These are phyloP conservation scores for Rhingia campestris DNA, from an alignment of 2,888 invertebrate species.

Conservation along the genomic window DNA sequence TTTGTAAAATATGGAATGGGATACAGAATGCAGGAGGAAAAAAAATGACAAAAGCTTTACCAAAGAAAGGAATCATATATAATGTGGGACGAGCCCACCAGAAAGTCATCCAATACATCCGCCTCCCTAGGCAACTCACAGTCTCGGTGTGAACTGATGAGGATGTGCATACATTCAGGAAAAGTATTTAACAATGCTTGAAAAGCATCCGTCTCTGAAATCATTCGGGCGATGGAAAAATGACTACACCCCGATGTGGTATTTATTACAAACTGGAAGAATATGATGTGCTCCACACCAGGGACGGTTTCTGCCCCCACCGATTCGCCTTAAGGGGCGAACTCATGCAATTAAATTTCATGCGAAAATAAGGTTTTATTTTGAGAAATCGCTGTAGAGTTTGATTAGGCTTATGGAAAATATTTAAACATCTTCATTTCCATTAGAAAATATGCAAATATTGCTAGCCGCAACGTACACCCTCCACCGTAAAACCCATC, in stretches of 20 bases:
- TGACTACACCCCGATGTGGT: constrained; percentile 59
- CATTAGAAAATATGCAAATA: constrained; percentile 5
- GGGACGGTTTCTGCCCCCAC: constrained; percentile 34
- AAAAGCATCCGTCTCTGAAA: constrained; percentile 72
- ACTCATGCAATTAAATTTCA: neutral
- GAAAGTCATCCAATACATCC: constrained; percentile 56
- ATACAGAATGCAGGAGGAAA: constrained; percentile 15
- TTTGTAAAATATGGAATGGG: neutral
- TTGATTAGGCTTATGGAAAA: constrained; percentile 6
- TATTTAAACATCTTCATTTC: constrained; percentile 2
- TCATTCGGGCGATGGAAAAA: constrained; percentile 62
- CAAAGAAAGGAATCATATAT: constrained; percentile 39
- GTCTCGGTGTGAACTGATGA: constrained; percentile 66
- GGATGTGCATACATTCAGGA: constrained; percentile 69
- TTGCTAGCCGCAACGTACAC: neutral
- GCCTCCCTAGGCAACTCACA: constrained; percentile 52
- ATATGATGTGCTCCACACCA: constrained; percentile 33
- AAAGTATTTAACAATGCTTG: constrained; percentile 73
- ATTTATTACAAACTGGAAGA: constrained; percentile 68
- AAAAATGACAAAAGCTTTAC: constrained; percentile 50
- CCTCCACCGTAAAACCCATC: constrained; percentile 31
- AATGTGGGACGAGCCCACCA: constrained; percentile 28
- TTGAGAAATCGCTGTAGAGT: neutral
- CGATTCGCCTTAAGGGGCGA: constrained; percentile 19
- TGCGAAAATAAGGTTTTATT: neutral